Base-by-base conservation (phyloP, 2,888 invertebrate species). In the Brachylomia viminalis region DNA sequence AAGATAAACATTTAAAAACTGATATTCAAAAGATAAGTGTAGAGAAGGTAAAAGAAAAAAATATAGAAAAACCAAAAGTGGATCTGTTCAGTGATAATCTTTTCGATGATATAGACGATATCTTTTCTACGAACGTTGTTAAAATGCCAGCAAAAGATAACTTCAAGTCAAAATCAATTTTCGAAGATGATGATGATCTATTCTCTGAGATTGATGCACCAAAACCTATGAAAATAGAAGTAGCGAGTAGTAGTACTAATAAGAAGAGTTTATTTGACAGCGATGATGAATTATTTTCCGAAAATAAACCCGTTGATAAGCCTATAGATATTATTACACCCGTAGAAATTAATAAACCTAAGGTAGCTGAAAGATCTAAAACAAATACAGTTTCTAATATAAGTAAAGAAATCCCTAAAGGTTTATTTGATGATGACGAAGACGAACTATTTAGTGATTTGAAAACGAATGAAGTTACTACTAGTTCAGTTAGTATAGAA, bases 21-120 rank as follows among this genome's bases (percentile, higher is more conserved):
- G 82, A 72, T 59, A 72, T 79, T 65, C 74, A 79, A 77, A 84
- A 84, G 67, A 83, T 82, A 80, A 76, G 77, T 66, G 76, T 54
- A 6, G 52, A 67, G 33, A 52, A 82, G 54, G 75, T 80, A 49
- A 86, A 80, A 61, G 87, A 88, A 76, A 86, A 86, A 20, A 78
- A 61, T 30, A 27, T 85, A 7, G 87, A 88, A 49, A 91, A 91
- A 75, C 59, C 83, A 42, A 94, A 93, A 83, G 87, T 94, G 33
- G 95, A 96, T 89, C 79, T 95, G 8, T 95, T 96, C 65, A 94
- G 90, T 79, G 95, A 96, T 84, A 92, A 95, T 86, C 87, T 96
- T 70, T 96, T 96, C 85, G 96, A 96, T 92, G 96, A 96, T 83
- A 94, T 95, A 8, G 96, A 96, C 85, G 94, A 96, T 90, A 94